Evolutionary conservation across 2,113 vertebrate genomes (phyloP).

Genomic region (Daboia siamensis): DNA sequence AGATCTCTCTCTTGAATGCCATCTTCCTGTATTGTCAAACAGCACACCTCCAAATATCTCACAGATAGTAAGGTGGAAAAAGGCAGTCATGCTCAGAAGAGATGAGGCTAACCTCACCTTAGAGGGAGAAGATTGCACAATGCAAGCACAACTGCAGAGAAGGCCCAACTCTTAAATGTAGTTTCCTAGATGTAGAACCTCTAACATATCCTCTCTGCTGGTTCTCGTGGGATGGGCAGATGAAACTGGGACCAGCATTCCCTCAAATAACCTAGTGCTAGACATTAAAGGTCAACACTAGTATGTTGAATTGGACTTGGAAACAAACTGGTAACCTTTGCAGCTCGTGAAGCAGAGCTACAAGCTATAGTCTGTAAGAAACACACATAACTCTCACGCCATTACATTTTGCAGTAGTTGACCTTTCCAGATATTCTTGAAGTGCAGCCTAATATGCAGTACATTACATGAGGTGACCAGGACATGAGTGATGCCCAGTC

Average conservation of each 20-base stretch:
- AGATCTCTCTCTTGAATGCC: neutral
- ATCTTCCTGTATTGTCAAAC: neutral
- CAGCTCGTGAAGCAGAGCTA: neutral
- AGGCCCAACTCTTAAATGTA: neutral
- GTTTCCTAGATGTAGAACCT: neutral
- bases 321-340: neutral
- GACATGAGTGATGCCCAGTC: neutral
- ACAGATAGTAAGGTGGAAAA: neutral
- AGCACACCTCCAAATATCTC: neutral
- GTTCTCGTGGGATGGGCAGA: neutral
- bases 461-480: neutral
- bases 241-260: neutral
- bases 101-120: neutral
- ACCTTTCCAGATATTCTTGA: neutral
- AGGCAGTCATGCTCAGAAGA: neutral
- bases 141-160: neutral
- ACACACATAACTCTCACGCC: neutral
- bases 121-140: neutral
- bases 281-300: neutral
- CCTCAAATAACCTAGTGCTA: neutral
- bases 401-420: neutral
- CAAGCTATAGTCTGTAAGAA: neutral
- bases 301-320: neutral
- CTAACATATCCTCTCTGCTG: neutral
- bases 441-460: neutral